Evolutionary conservation across 2,888 invertebrate species (phyloP).

Genomic region (Pyrrhia umbra): DNA sequence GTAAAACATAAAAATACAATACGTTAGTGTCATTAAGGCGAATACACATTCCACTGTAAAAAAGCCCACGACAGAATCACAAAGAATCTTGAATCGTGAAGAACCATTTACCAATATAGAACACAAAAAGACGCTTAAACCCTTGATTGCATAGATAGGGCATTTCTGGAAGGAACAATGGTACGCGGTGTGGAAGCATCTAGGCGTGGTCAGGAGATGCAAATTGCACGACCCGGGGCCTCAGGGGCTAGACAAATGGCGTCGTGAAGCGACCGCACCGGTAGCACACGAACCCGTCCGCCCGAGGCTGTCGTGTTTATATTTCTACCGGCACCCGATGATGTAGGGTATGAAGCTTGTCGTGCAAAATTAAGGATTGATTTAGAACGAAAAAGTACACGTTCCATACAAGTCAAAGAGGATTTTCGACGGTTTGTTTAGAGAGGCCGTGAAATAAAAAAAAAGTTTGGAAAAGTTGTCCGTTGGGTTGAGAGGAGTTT

Average conservation of each 20-base stretch:
- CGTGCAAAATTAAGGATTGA: conserved; percentile 49
- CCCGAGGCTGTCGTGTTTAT: conserved; percentile 63
- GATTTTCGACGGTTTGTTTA: conserved; percentile 36
- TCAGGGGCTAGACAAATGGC: conserved; percentile 84
- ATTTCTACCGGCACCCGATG: conserved; percentile 56
- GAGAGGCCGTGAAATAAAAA: conserved; percentile 36
- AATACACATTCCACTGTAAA: conserved; percentile 16
- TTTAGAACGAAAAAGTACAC: conserved; percentile 36
- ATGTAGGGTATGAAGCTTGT: conserved; percentile 51
- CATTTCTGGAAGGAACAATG: conserved; percentile 75
- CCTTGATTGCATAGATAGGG: conserved; percentile 68
- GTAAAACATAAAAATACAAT: not conserved
- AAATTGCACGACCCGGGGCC: conserved; percentile 82
- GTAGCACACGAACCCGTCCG: conserved; percentile 82
- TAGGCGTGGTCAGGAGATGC: conserved; percentile 85
- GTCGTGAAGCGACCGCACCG: conserved; percentile 87
- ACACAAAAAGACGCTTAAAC: conserved; percentile 58
- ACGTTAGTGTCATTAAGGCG: too few species aligned
- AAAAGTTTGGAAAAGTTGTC: conserved; percentile 28
- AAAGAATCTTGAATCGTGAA: conserved; percentile 52
- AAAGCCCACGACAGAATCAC: conserved; percentile 22
- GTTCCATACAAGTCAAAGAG: conserved; percentile 15
- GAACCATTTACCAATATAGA: conserved; percentile 36
- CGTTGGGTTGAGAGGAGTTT: conserved; percentile 26
- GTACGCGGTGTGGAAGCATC: conserved; percentile 82